phyloP scores from a whole-genome alignment of 2,888 invertebrate species.

The Prosopocoilus inquinatus region DNA sequence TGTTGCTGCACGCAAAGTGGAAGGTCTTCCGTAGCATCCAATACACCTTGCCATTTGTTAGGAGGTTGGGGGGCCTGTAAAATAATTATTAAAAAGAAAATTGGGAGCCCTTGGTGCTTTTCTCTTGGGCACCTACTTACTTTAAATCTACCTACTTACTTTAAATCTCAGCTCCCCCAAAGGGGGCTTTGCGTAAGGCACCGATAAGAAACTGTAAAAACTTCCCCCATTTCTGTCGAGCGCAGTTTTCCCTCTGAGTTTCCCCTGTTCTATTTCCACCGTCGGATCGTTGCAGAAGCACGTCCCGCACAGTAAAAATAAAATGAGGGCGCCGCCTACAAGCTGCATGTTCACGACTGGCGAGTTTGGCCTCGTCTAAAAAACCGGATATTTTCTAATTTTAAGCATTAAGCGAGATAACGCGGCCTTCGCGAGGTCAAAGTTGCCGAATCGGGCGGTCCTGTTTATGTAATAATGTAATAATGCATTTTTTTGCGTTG shows the following conservation, averaged over 20 bases:
- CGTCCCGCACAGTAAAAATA: too few species aligned
- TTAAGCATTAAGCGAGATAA: too few species aligned
- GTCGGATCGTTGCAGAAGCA: not conserved
- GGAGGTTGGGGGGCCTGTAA: slow-evolving; percentile 47
- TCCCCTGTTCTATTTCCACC: slow-evolving; percentile 13
- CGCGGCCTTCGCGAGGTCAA: too few species aligned
- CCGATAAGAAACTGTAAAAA: slow-evolving; percentile 12
- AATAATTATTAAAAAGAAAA: not conserved
- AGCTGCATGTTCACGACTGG: too few species aligned
- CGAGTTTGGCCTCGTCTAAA: too few species aligned
- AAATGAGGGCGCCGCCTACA: too few species aligned
- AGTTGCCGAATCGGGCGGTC: too few species aligned
- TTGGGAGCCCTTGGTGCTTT: not conserved
- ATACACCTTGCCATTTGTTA: slow-evolving; percentile 46
- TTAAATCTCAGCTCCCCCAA: slow-evolving; percentile 17
- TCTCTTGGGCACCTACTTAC: not conserved
- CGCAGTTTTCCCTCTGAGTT: slow-evolving; percentile 7
- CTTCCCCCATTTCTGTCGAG: slow-evolving; percentile 10
- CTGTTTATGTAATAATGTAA: too few species aligned
- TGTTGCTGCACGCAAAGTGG: slow-evolving; percentile 10
- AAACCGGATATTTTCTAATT: too few species aligned
- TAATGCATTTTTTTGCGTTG: too few species aligned
- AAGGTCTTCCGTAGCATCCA: slow-evolving; percentile 45
- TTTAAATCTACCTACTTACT: slow-evolving; percentile 16
- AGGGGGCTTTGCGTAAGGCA: slow-evolving; percentile 15